phyloP scores from a whole-genome alignment of 1,140 invertebrate species.

The Pachyrhynchus sulphureomaculatus region DNA sequence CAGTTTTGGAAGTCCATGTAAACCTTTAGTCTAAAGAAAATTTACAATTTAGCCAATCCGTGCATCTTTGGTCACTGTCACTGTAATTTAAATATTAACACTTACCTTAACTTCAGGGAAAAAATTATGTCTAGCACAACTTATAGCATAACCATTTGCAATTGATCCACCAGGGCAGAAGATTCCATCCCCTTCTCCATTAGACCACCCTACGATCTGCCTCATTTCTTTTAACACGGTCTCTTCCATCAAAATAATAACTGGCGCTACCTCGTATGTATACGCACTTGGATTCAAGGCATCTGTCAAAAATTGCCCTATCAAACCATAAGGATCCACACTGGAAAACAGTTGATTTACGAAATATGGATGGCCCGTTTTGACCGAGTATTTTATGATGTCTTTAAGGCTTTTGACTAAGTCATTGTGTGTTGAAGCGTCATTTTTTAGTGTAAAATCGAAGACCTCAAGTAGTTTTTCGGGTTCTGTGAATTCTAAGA shows the following conservation, averaged over 20 bases:
- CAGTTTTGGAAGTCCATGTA: slow-evolving; percentile 65
- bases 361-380: slow-evolving; percentile 85
- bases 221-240: slow-evolving; percentile 81
- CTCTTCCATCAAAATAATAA: slow-evolving; percentile 86
- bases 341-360: slow-evolving; percentile 84
- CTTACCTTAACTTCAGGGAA: slow-evolving; percentile 78
- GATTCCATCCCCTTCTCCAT: slow-evolving; percentile 71
- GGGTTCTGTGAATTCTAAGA: slow-evolving; percentile 75
- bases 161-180: slow-evolving; percentile 95
- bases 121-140: slow-evolving; percentile 76
- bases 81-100: not conserved
- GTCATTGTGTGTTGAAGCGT: slow-evolving; percentile 64
- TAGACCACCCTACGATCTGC: slow-evolving; percentile 76
- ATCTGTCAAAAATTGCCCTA: slow-evolving; percentile 84
- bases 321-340: slow-evolving; percentile 81
- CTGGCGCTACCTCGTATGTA: slow-evolving; percentile 89
- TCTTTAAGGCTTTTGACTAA: slow-evolving; percentile 64
- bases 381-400: slow-evolving; percentile 79
- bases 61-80: too few relatives aligned
- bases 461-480: slow-evolving; percentile 63
- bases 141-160: slow-evolving; percentile 93
- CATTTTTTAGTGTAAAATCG: slow-evolving; percentile 65
- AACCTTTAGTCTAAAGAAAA: slow-evolving; percentile 62
- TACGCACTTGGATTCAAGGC: slow-evolving; percentile 86
- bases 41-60: not conserved